Conservation (phyloP, 2,888 invertebrate genomes). For the Dolomedes plantarius region DNA sequence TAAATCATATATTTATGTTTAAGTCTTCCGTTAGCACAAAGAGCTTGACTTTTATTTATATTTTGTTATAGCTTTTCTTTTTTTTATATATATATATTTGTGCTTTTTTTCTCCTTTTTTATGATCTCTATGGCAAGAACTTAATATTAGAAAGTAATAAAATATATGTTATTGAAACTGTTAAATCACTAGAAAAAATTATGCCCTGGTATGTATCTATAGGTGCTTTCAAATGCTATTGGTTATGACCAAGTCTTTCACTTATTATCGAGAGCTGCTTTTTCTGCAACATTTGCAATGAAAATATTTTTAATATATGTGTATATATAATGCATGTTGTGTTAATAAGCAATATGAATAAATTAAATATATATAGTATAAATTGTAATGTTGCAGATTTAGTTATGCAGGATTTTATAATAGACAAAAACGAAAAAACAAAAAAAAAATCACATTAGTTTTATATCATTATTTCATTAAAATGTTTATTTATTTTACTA, state of each 20-base stretch:
- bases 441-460: too few species aligned
- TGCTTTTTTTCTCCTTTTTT: constrained; percentile 37
- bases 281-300: constrained; percentile 14
- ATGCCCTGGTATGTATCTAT: constrained; percentile 43
- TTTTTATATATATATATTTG: constrained; percentile 12
- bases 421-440: too few species aligned
- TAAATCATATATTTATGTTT: constrained; percentile 57
- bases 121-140: constrained; percentile 23
- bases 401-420: background rate
- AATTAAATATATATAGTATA: constrained; percentile 5
- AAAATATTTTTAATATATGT: constrained; percentile 16
- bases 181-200: constrained; percentile 24
- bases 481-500: too few species aligned
- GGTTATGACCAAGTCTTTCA: constrained; percentile 64
- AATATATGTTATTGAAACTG: constrained; percentile 13
- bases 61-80: constrained; percentile 55
- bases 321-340: constrained; percentile 6
- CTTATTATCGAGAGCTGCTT: background rate
- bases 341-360: constrained; percentile 10
- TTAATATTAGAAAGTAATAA: constrained; percentile 11
- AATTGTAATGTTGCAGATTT: constrained; percentile 16
- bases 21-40: constrained; percentile 68
- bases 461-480: too few species aligned
- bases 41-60: constrained; percentile 68
- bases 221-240: constrained; percentile 69